Evolutionary conservation across 2,888 invertebrate species (phyloP), one percentile per base, ranked within the genome.

Genomic region (Willowsia nigromaculata): DNA sequence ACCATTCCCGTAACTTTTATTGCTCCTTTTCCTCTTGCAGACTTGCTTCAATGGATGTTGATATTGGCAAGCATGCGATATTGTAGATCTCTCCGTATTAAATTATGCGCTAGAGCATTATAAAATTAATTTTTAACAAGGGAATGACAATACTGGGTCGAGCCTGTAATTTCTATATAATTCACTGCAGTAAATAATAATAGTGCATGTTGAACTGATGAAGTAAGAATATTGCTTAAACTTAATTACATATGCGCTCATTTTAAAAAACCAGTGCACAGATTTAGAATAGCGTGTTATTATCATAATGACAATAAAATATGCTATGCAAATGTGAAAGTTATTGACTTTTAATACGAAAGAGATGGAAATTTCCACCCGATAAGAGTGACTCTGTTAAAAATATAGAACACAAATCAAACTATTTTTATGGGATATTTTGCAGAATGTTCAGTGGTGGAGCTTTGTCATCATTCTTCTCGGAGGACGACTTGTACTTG

Each of bases 401-500:
- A 62, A 62, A 33, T 59, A 27, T 2, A 7, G 15, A 62, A n/a
- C n/a, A n/a, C n/a, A n/a, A n/a, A n/a, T n/a, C n/a, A n/a, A n/a
- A n/a, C n/a, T n/a, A n/a, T n/a, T 13, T 6, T 30, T 30, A 62
- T 30, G 13, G 15, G 30, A 62, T 15, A 22, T 68, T 37, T 71
- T 43, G 15, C 25, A 87, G 87, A 33, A 78, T 88, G 18, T 88
- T 65, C 40, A 83, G 50, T 37, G 74, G 50, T 7, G 74, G 74
- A 18, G 56, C 74, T 3, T 15, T 74, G 27, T 50, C 47, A 1
- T 47, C 59, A 9, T 82, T 81, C 9, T 9, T 37, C 25, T 56
- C 76, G 22, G 81, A 76, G 30, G 86, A 90, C n/a, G 85, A 90
- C 6, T 53, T 84, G 9, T 53, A 84, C n/a, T 11, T 91, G 47